Conservation (phyloP, 1,140 invertebrate genomes). For the Heliconius himera region DNA sequence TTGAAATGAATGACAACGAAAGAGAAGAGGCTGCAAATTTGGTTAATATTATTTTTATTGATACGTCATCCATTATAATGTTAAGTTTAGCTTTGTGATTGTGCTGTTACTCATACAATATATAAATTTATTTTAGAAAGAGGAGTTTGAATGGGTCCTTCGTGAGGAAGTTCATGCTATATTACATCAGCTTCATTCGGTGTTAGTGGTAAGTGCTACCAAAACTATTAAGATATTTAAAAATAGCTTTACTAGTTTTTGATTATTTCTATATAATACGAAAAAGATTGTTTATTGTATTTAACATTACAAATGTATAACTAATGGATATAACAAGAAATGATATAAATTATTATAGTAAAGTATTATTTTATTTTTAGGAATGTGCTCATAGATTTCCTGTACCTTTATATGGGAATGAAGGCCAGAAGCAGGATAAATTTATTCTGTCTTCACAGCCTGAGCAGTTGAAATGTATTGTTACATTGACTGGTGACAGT, state of each 20-base stretch:
- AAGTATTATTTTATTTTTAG: conserved; percentile 73
- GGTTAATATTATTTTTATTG: conserved; percentile 83
- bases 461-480: conserved; percentile 95
- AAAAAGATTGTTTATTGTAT: not conserved
- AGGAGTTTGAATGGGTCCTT: conserved; percentile 96
- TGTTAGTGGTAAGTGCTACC: conserved; percentile 88
- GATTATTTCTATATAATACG: not conserved
- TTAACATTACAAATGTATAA: not conserved
- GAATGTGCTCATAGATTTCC: conserved; percentile 94
- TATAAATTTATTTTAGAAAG: conserved; percentile 86
- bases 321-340: not conserved
- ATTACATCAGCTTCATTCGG: conserved; percentile 90
- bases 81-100: conserved; percentile 30
- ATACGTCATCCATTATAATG: conserved; percentile 50
- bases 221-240: not conserved
- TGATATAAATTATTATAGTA: not conserved
- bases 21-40: conserved; percentile 92
- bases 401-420: conserved; percentile 90
- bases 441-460: conserved; percentile 92
- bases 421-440: conserved; percentile 94
- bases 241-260: not conserved
- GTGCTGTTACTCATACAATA: conserved; percentile 38
- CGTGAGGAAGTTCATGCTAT: conserved; percentile 94
- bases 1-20: conserved; percentile 89
- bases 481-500: conserved; percentile 94